These are phyloP conservation scores for Dendrolimus pini DNA, from an alignment of 2,888 invertebrate species.

Conservation along the genomic window DNA sequence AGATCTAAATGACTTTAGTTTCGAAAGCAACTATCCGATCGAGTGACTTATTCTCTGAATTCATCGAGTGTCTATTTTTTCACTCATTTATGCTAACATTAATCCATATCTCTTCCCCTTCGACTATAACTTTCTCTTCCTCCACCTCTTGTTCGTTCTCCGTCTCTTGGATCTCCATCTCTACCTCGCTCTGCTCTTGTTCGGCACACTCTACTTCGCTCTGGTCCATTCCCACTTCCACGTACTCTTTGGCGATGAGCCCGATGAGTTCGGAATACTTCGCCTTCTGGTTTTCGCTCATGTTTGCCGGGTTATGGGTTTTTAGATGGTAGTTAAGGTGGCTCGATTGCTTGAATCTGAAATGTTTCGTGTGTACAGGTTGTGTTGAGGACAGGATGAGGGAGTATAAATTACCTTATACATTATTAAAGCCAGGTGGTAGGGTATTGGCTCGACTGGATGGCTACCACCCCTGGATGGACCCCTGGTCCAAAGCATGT, in stretches of 20 bases:
- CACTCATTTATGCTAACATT: too few species aligned
- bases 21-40: too few species aligned
- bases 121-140: background rate
- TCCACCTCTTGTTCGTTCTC: background rate
- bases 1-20: too few species aligned
- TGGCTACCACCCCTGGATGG: too few species aligned
- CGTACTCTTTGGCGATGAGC: conserved; percentile 19
- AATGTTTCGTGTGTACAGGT: too few species aligned
- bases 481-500: too few species aligned
- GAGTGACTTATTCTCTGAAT: too few species aligned
- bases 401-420: background rate
- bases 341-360: conserved; percentile 55
- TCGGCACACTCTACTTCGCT: background rate
- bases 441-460: too few species aligned
- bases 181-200: background rate
- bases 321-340: conserved; percentile 62
- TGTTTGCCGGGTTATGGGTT: conserved; percentile 42
- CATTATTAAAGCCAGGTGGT: too few species aligned
- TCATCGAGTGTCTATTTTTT: too few species aligned
- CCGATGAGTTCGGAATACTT: conserved; percentile 39
- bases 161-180: background rate
- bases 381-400: background rate
- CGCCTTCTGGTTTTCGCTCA: conserved; percentile 40
- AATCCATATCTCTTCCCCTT: background rate
- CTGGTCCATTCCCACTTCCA: conserved; percentile 5